phyloP scores from a whole-genome alignment of 2,113 vertebrate genomes.

The Muscicapa adusta region DNA sequence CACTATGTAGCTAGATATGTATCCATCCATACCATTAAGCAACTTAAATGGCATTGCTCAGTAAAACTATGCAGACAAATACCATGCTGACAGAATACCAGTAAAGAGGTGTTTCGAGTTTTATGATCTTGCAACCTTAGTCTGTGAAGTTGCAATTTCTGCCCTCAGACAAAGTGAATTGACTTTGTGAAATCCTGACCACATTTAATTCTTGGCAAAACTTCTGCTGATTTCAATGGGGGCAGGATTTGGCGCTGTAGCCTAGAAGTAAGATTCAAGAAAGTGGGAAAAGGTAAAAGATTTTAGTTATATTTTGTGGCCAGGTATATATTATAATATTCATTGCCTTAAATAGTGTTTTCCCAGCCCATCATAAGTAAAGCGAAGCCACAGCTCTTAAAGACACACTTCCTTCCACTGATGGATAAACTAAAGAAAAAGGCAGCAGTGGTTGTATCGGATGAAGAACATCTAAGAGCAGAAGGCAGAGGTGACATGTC shows the following conservation, averaged over 20 bases:
- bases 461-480: conserved; percentile 91
- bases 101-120: neutral
- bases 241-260: conserved; percentile 39
- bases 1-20: neutral
- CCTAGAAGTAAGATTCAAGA: neutral
- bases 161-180: neutral
- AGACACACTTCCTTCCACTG: conserved; percentile 92
- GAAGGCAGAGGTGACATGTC: conserved; percentile 96
- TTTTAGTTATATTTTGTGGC: conserved; percentile 25
- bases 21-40: neutral
- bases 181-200: conserved; percentile 41
- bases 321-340: conserved; percentile 44
- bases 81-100: neutral
- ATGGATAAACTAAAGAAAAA: conserved; percentile 98
- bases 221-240: conserved; percentile 56
- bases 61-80: neutral
- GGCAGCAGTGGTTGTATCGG: conserved; percentile 86
- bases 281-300: neutral
- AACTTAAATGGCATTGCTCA: neutral
- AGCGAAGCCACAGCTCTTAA: conserved; percentile 87
- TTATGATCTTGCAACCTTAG: neutral
- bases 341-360: conserved; percentile 83
- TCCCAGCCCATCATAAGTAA: conserved; percentile 98
- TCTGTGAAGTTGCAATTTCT: neutral
- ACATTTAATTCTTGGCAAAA: conserved; percentile 53